phyloP scores from a whole-genome alignment of 2,797 vertebrate species.

The Ammospiza maritima region DNA sequence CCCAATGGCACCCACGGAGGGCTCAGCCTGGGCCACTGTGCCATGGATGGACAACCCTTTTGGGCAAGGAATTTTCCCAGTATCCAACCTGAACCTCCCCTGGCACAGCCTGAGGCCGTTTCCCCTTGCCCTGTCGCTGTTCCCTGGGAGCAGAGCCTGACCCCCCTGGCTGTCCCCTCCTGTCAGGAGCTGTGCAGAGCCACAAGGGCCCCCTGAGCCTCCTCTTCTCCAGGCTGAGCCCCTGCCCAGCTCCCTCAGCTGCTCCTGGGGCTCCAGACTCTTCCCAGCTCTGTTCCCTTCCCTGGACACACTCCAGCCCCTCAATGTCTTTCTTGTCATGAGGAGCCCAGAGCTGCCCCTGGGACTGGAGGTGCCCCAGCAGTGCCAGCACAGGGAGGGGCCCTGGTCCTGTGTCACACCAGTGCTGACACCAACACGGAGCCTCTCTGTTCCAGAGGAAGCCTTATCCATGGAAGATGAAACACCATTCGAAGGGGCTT shows the following conservation, averaged over 20 bases:
- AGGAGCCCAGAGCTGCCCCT: neutral
- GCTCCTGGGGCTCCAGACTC: neutral
- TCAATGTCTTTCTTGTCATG: neutral
- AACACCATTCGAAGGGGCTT: accelerated
- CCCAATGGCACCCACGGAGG: accelerated
- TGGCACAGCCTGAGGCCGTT: accelerated
- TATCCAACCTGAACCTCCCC: accelerated
- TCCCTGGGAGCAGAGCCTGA: neutral
- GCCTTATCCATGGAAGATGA: accelerated
- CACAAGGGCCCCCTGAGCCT: neutral
- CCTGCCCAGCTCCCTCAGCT: neutral
- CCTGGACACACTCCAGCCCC: neutral
- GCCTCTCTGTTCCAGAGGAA: neutral
- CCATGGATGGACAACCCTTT: neutral
- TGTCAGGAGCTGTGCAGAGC: neutral
- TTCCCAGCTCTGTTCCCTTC: neutral
- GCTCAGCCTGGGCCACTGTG: neutral
- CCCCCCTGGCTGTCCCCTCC: accelerated
- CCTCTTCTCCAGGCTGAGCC: neutral
- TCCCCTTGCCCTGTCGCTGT: neutral
- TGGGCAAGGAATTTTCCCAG: neutral
- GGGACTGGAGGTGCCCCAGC: neutral
- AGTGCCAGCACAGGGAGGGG: neutral
- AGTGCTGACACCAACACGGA: accelerated
- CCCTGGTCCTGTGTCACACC: neutral